A percentile compares a stretch with the other conserved stretches of the same genome.
Evolutionary conservation across 2,888 invertebrate species (phyloP).

Genomic region (Scaptomyza reducta): DNA sequence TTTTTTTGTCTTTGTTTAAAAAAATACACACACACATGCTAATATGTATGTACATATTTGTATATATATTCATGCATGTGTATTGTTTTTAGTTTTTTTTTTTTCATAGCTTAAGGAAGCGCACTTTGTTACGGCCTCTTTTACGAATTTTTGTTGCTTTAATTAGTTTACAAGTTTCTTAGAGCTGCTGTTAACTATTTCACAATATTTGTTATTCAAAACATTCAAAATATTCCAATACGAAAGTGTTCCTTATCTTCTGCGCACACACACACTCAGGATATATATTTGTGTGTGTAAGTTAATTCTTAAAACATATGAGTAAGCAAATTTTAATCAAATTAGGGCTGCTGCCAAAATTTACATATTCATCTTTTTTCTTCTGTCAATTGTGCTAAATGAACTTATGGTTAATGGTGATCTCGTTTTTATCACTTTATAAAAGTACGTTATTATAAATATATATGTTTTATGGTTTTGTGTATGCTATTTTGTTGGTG

Average conservation of each 20-base stretch:
- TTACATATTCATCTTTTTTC: conserved; percentile 3
- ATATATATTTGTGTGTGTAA: conserved; percentile 5
- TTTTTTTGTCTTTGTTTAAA: conserved; percentile 22
- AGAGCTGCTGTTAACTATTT: conserved; percentile 66
- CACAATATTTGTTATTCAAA: conserved; percentile 47
- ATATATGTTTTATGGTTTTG: conserved; percentile 5
- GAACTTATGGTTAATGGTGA: conserved; percentile 41
- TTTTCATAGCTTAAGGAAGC: conserved; percentile 62
- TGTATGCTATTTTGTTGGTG: conserved; percentile 4
- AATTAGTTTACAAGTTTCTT: conserved; percentile 41
- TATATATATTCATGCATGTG: conserved; percentile 12
- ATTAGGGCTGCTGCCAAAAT: conserved; percentile 11
- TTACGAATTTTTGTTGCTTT: conserved; percentile 25
- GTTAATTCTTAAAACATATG: conserved; percentile 47
- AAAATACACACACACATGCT: conserved; percentile 25
- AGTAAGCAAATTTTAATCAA: conserved; percentile 42
- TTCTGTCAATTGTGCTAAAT: conserved; percentile 65
- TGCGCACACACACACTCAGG: conserved; percentile 2
- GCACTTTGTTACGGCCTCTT: conserved; percentile 68
- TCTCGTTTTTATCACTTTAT: conserved; percentile 35
- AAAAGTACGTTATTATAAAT: conserved; percentile 24
- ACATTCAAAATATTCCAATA: conserved; percentile 9
- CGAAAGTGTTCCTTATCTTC: conserved; percentile 18
- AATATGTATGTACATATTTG: conserved; percentile 6
- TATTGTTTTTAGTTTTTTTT: conserved; percentile 22